Percentiles rank a stretch among this genome's conserved stretches.
Evolutionary conservation across 2,888 invertebrate species (phyloP).

Genomic region (Epirrhoe alternata): DNA sequence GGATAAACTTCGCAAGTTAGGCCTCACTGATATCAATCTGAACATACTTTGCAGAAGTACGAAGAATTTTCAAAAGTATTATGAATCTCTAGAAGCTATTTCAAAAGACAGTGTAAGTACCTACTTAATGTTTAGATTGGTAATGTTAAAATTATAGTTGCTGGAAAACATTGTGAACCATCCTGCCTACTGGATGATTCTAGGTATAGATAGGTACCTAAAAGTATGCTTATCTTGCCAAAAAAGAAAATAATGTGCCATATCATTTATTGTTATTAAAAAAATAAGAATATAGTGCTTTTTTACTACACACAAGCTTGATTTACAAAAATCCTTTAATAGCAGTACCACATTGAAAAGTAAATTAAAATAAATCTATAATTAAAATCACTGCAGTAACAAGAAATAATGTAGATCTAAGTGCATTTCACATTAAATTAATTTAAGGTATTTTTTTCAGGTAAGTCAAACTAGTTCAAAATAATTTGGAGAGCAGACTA

Average conservation of each 20-base stretch:
- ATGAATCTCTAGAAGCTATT: conserved; percentile 57
- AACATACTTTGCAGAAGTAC: conserved; percentile 84
- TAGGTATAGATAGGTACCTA: no score
- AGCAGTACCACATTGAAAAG: neutral
- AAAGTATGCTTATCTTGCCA: no score
- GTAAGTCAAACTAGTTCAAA: neutral
- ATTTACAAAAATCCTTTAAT: conserved; percentile 5
- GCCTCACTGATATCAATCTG: conserved; percentile 77
- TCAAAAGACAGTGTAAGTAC: conserved; percentile 44
- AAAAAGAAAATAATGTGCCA: conserved; percentile 21
- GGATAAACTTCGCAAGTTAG: conserved; percentile 74
- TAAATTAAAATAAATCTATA: neutral
- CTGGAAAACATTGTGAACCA: no score
- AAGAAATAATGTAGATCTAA: neutral
- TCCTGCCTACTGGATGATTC: no score
- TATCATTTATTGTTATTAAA: conserved; percentile 24
- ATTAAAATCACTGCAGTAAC: neutral
- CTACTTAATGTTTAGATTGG: no score
- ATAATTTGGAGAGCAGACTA: neutral
- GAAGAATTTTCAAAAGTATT: conserved; percentile 82
- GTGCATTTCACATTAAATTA: neutral
- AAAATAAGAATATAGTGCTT: conserved; percentile 10
- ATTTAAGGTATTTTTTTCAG: conserved; percentile 9
- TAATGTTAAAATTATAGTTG: no score
- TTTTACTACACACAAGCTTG: neutral